Base-by-base conservation (phyloP, 2,797 vertebrate species). In the Sebastes reedi region DNA sequence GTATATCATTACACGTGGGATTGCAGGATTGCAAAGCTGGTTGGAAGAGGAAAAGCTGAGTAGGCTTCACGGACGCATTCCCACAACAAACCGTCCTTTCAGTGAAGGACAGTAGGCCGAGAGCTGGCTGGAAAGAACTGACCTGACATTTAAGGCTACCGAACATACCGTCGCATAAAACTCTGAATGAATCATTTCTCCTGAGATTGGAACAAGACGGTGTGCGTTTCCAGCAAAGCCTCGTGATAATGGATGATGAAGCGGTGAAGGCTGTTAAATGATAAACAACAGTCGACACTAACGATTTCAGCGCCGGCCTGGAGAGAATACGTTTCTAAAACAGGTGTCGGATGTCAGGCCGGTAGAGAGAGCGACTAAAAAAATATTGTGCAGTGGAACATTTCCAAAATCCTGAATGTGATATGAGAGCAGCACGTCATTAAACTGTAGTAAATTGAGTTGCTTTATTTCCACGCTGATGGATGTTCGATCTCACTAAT, bases 101-200 rank as follows among this genome's bases (percentile, higher is more conserved):
- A 88, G 76, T 4, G 80, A 81, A 77, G 71, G 81, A 71, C 81
- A 83, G 89, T 89, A 81, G 86, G 88, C 83, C 70, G 87, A 74
- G 50, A 65, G 81, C 78, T 64, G 87, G 84, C 79, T 24, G 78
- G 87, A 86, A 86, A 82, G 54, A 77, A 78, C 73, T 67, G 80
- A 86, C 77, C 86, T 93, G 93, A 94, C 94, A 93, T 95, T 95
- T 90, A 86, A 84, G 86, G 67, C 72, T 20, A 83, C 65, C 72
- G 73, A 92, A 87, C 75, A 85, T 78, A 89, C 66, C 54, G 24
- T 32, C 2, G 4, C 70, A 85, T 67, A 80, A 72, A 82, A 67
- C 52, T 77, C 65, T 75, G 75, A 77, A 86, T 84, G 74, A 87
- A 34, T 71, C 34, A 68, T 79, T 89, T 82, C 77, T 80, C 62